Percentiles rank a stretch among this genome's conserved stretches.
Conservation (phyloP, 2,797 vertebrate genomes). For the Megalops cyprinoides region DNA sequence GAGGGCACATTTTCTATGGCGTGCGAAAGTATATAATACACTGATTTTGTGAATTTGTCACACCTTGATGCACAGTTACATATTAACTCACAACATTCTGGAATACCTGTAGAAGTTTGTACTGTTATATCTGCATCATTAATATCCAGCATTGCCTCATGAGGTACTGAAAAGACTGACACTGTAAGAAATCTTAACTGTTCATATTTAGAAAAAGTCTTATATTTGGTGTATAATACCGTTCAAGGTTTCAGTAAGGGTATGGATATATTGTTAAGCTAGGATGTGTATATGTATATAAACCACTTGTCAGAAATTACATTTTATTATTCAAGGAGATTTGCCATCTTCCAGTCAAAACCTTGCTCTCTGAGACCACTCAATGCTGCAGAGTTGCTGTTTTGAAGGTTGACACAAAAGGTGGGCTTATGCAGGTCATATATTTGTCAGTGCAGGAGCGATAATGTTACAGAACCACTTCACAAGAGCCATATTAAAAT, state of each 20-base stretch:
- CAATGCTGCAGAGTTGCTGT: not conserved
- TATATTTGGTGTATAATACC: not conserved
- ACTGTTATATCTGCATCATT: not conserved
- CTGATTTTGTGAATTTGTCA: not conserved
- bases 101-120: not conserved
- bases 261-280: not conserved
- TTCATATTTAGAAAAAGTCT: not conserved
- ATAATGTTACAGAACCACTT: constrained; percentile 23
- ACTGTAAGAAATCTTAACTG: not conserved
- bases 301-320: constrained; percentile 4
- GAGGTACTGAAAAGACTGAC: not conserved
- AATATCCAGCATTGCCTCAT: not conserved
- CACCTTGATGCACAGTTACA: not conserved
- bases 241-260: not conserved
- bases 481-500: constrained; percentile 23
- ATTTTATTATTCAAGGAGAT: no score
- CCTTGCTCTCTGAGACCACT: not conserved
- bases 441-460: not conserved
- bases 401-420: constrained; percentile 18
- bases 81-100: constrained; percentile 4
- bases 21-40: not conserved
- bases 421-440: not conserved
- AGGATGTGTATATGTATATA: no score
- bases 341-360: not conserved
- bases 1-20: not conserved